These are phyloP conservation scores for Dendrocincla tyrannina DNA, from an alignment of 2,797 vertebrate species.

Conservation along the genomic window DNA sequence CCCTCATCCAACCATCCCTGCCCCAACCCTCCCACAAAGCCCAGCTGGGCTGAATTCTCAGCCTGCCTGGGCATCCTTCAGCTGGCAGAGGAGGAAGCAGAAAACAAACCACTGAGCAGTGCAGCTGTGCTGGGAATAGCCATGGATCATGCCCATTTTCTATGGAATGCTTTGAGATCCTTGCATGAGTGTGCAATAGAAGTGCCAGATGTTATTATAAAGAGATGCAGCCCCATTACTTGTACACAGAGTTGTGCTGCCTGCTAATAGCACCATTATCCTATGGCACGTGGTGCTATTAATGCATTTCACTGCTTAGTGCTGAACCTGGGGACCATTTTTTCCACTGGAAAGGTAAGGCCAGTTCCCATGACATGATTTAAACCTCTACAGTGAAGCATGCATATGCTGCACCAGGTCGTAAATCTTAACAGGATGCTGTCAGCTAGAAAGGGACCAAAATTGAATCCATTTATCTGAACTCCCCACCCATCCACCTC, in stretches of 20 bases:
- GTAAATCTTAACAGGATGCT: conserved; percentile 67
- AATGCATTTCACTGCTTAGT: conserved; percentile 60
- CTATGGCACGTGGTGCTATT: conserved; percentile 49
- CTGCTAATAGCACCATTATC: conserved; percentile 67
- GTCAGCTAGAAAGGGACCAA: conserved; percentile 65
- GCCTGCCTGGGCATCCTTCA: rapidly evolving
- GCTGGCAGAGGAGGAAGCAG: neutral
- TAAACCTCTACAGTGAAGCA: conserved; percentile 62
- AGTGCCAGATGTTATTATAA: conserved; percentile 38
- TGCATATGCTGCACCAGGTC: conserved; percentile 23
- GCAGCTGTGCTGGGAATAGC: neutral
- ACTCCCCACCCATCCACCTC: conserved; percentile 45
- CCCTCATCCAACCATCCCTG: neutral
- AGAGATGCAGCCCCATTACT: conserved; percentile 50
- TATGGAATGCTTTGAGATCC: conserved; percentile 21
- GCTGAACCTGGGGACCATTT: conserved; percentile 59
- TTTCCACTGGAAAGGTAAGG: conserved; percentile 70
- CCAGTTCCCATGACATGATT: conserved; percentile 63
- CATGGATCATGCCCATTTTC: neutral
- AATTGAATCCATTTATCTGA: conserved; percentile 75
- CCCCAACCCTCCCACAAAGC: neutral
- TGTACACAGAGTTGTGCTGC: conserved; percentile 31
- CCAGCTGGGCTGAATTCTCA: neutral
- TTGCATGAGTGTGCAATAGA: neutral
- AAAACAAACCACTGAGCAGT: neutral